These are phyloP conservation scores for Pheosia gnoma DNA, from an alignment of 2,888 invertebrate species.

Conservation along the genomic window DNA sequence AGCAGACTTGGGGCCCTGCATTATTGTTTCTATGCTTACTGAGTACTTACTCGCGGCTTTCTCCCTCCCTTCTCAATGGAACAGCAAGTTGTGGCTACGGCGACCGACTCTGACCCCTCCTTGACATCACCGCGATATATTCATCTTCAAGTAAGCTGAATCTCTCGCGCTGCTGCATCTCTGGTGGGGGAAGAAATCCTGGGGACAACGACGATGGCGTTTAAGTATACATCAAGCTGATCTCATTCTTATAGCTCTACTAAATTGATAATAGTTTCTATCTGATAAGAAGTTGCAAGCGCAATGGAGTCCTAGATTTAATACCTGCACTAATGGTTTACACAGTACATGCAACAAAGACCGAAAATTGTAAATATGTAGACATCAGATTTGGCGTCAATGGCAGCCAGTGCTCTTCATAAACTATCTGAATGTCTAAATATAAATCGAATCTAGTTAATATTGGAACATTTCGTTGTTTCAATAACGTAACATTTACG, in stretches of 20 bases:
- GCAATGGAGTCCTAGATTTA: too few relatives aligned
- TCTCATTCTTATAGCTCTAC: too few relatives aligned
- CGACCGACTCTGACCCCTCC: constrained; percentile 77
- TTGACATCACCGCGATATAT: constrained; percentile 74
- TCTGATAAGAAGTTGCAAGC: too few relatives aligned
- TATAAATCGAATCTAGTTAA: neutral
- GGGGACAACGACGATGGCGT: constrained; percentile 31
- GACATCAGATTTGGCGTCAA: too few relatives aligned
- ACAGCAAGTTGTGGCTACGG: constrained; percentile 60
- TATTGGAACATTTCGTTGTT: neutral
- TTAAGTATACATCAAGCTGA: too few relatives aligned
- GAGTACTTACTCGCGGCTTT: constrained; percentile 58
- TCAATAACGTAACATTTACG: neutral
- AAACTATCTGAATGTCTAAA: too few relatives aligned
- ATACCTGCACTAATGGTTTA: too few relatives aligned
- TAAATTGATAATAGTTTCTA: too few relatives aligned
- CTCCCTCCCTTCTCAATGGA: constrained; percentile 40
- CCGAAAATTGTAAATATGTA: too few relatives aligned
- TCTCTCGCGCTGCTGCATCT: constrained; percentile 64
- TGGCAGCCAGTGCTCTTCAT: too few relatives aligned
- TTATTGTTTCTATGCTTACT: neutral
- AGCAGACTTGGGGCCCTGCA: too few relatives aligned
- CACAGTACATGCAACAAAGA: too few relatives aligned
- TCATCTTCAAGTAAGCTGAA: constrained; percentile 71
- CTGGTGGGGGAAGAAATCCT: constrained; percentile 56